Base-by-base conservation (phyloP, 2,888 invertebrate genomes). In the Saturnia japonica region DNA sequence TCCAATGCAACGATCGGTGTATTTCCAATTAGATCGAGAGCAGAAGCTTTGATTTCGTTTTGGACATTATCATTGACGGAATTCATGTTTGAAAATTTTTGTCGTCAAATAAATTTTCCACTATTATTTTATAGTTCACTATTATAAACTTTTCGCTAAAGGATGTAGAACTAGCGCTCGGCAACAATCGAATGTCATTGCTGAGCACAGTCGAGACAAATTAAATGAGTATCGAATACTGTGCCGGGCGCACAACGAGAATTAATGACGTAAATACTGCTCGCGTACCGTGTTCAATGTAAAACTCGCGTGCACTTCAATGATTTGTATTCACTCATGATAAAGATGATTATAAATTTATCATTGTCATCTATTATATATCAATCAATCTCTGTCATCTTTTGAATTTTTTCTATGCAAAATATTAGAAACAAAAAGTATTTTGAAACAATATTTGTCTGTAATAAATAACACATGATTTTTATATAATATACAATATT, bases 1-100 rank as follows among this genome's bases (percentile, higher is more conserved):
- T 93, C 93, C 54, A 93, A 82, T 1, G 93, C 93, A n/a, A 93
- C 87, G 43, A 93, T 81, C 7, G 93, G 93, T 1, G 93, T 93
- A 74, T 91, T 89, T 12, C 93, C 93, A 76, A 93, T 93, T 1
- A 93, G 86, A 0, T 93, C 93, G 71, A 93, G 74, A 1, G 93
- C 93, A 1, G 93, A 93, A 19, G 88, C 75, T 74, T 89, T 91
- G 73, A 93, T 93, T 72, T 93, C 93, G 73, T 85, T 86, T 34
- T 78, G 74, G 19, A 79, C 72, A 2, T 4, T 34, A 67, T 80
- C 81, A 72, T 86, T 80, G 60, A 77, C 78, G 47, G 79, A 74
- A n/a, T 80, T 77, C 79, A 85, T 85, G 75, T 70, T 74, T 51
- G 0, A 8, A 1, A 8, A n/a, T 51, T n/a, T 19, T 76, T 72